These are phyloP conservation scores for Xylota sylvarum DNA, from an alignment of 2,888 invertebrate genomes.

Conservation along the genomic window DNA sequence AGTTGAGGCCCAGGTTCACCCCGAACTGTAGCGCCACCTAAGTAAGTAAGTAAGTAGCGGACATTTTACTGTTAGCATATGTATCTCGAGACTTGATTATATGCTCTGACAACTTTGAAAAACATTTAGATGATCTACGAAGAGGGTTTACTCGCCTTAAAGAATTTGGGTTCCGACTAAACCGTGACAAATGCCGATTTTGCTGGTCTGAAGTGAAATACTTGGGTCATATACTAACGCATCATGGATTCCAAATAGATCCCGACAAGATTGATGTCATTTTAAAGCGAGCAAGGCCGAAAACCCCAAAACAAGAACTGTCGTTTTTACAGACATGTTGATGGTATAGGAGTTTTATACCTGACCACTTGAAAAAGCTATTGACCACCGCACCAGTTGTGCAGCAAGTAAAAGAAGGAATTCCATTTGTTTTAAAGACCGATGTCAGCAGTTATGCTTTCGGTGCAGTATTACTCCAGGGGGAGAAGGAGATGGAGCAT, in stretches of 20 bases:
- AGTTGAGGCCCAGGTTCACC: too few relatives aligned
- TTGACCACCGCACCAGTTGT: too few relatives aligned
- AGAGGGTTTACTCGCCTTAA: neutral
- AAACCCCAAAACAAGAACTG: slow-evolving; percentile 19
- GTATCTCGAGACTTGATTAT: neutral
- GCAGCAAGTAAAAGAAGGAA: too few relatives aligned
- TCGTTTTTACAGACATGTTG: neutral
- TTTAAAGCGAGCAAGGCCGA: neutral
- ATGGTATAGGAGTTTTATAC: slow-evolving; percentile 10
- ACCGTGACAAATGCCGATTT: slow-evolving; percentile 12
- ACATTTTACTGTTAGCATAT: neutral
- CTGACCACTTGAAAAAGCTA: neutral
- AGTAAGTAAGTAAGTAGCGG: too few relatives aligned
- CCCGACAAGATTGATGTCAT: slow-evolving; percentile 57
- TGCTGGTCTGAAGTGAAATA: slow-evolving; percentile 24
- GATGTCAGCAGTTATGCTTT: too few relatives aligned
- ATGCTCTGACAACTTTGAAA: neutral
- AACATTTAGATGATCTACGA: neutral
- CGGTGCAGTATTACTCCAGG: too few relatives aligned
- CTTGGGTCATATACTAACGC: slow-evolving; percentile 15
- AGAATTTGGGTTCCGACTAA: slow-evolving; percentile 18
- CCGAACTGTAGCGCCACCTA: too few relatives aligned
- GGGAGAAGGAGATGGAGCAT: too few relatives aligned
- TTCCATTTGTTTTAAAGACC: too few relatives aligned
- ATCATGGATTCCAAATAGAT: slow-evolving; percentile 24